These are phyloP conservation scores for Gymnogyps californianus DNA, from an alignment of 2,113 vertebrate genomes.

Conservation along the genomic window DNA sequence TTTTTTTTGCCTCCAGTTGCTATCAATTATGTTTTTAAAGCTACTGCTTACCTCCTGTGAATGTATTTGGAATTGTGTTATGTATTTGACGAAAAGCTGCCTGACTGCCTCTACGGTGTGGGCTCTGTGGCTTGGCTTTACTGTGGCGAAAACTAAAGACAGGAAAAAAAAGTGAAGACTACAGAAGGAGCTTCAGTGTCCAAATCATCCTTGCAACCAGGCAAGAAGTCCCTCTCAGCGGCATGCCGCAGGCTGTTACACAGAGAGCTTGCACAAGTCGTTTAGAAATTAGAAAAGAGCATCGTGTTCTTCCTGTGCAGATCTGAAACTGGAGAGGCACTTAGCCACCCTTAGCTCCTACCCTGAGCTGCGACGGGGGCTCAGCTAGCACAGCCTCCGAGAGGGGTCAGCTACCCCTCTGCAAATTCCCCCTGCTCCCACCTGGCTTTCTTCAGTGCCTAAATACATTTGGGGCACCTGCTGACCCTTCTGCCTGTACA, in stretches of 20 bases:
- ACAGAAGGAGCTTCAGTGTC: slow-evolving; percentile 15
- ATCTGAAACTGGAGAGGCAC: background rate
- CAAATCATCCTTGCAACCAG: slow-evolving; percentile 27
- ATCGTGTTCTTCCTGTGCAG: background rate
- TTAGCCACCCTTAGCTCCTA: background rate
- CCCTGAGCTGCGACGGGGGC: background rate
- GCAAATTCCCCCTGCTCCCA: background rate
- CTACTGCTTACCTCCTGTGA: background rate
- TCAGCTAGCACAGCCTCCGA: background rate
- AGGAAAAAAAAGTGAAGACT: background rate
- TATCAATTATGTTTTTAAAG: background rate
- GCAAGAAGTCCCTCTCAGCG: slow-evolving; percentile 56
- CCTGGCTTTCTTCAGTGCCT: background rate
- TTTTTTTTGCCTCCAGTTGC: background rate
- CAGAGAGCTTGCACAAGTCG: slow-evolving; percentile 51
- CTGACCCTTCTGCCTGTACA: background rate
- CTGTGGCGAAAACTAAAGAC: background rate
- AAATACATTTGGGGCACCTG: background rate
- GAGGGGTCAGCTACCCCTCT: background rate
- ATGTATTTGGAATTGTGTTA: background rate
- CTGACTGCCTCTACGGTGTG: background rate
- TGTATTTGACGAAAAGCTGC: background rate
- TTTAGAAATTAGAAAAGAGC: slow-evolving; percentile 56
- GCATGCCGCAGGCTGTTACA: slow-evolving; percentile 33
- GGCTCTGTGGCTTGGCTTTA: background rate